A percentile compares a stretch with the other conserved stretches of the same genome.
Conservation (phyloP, 2,113 vertebrate species). For the Xyrauchen texanus region DNA sequence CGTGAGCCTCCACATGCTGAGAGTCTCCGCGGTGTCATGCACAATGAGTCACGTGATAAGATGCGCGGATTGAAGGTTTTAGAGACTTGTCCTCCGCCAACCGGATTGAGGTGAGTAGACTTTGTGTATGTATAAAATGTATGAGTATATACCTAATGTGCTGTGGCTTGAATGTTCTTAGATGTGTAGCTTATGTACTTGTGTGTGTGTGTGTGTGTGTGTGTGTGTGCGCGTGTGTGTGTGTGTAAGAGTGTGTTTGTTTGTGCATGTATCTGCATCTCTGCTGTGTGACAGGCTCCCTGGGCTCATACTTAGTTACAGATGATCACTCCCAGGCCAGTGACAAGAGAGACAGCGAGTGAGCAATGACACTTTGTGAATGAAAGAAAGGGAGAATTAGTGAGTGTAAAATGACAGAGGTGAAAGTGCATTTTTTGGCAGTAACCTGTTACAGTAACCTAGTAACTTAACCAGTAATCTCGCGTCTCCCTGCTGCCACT, state of each 20-base stretch:
- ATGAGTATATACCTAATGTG: no score
- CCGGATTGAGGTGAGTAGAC: no score
- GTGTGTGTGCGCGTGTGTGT: background rate
- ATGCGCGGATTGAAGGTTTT: no score
- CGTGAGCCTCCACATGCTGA: no score
- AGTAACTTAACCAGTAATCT: background rate
- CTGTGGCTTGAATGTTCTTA: no score
- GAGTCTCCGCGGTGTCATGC: no score
- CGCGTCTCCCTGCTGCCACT: background rate
- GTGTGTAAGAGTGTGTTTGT: conserved; percentile 13
- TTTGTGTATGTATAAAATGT: no score
- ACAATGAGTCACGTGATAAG: no score
- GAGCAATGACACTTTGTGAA: background rate
- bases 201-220: no score
- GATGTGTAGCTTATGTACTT: no score
- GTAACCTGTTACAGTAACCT: background rate
- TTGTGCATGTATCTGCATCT: conserved; percentile 10
- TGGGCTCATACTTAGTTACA: conserved; percentile 23
- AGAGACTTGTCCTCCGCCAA: no score
- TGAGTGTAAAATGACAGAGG: background rate
- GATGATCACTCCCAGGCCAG: conserved; percentile 13
- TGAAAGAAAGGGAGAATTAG: background rate
- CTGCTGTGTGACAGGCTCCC: conserved; percentile 15
- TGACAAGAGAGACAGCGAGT: conserved; percentile 26
- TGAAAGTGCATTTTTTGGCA: conserved; percentile 21